Evolutionary conservation across 2,888 invertebrate genomes (phyloP).

Genomic region (Syrphus vitripennis): DNA sequence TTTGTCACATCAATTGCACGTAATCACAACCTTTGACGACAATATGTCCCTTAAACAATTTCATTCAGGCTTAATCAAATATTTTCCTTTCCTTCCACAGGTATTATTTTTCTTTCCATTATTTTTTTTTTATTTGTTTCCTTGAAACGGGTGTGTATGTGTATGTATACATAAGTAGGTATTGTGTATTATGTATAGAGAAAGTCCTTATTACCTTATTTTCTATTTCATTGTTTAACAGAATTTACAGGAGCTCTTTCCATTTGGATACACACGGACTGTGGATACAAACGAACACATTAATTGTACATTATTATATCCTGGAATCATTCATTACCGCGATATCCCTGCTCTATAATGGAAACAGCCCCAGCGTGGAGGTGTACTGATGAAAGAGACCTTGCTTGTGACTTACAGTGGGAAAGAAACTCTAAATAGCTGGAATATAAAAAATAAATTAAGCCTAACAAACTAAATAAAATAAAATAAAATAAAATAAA

Average conservation of each 20-base stretch:
- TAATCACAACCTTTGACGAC: slow-evolving; percentile 50
- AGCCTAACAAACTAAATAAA: too few species aligned
- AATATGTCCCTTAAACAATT: slow-evolving; percentile 46
- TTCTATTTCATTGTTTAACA: slow-evolving; percentile 47
- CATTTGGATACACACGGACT: slow-evolving; percentile 29
- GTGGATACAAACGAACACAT: slow-evolving; percentile 41
- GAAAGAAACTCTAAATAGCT: background rate
- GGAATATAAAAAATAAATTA: background rate
- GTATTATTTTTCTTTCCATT: slow-evolving; percentile 33
- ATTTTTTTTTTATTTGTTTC: background rate
- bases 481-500: too few species aligned
- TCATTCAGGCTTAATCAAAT: slow-evolving; percentile 44
- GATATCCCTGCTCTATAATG: background rate
- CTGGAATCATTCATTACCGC: slow-evolving; percentile 56
- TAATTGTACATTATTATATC: slow-evolving; percentile 66
- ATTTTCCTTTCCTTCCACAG: slow-evolving; percentile 42
- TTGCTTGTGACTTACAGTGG: background rate
- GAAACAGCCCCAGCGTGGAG: background rate
- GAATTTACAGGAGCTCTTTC: slow-evolving; percentile 31
- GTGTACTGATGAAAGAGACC: background rate
- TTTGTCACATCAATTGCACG: slow-evolving; percentile 59
- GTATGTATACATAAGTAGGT: too few species aligned
- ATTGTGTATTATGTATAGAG: background rate
- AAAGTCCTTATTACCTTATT: slow-evolving; percentile 29
- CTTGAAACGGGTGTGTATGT: background rate